Evolutionary conservation across 2,113 vertebrate genomes (phyloP).

Genomic region (Gavia stellata): DNA sequence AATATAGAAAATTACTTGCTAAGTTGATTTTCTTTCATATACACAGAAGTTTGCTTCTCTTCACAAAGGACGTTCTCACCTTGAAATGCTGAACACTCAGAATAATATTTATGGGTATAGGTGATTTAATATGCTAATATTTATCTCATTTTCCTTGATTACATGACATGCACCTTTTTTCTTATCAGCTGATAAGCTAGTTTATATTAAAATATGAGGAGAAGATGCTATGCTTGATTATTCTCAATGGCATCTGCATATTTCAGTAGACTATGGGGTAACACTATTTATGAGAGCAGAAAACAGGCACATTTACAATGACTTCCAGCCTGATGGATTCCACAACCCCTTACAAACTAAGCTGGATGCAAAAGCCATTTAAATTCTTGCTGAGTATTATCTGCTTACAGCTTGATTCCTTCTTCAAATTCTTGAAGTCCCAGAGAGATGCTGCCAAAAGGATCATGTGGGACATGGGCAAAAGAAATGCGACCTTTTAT

Average conservation of each 20-base stretch:
- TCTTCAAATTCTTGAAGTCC: not conserved
- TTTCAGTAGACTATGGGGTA: not conserved
- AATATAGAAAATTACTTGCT: not conserved
- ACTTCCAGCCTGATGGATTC: not conserved
- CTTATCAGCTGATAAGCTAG: constrained; percentile 45
- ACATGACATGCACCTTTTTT: constrained; percentile 42
- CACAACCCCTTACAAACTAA: not conserved
- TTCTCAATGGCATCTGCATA: constrained; percentile 43
- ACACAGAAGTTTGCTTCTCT: not conserved
- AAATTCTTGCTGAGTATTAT: not conserved
- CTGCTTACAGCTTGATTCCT: not conserved
- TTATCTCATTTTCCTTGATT: constrained; percentile 65
- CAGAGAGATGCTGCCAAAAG: not conserved
- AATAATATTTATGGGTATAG: not conserved
- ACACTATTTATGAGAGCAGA: not conserved
- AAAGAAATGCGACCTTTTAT: not conserved
- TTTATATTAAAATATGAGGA: constrained; percentile 61
- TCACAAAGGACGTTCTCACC: constrained; percentile 33
- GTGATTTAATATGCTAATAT: constrained; percentile 58
- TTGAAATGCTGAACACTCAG: not conserved
- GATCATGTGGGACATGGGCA: rapidly evolving
- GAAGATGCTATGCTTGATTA: constrained; percentile 59
- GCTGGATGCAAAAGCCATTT: not conserved
- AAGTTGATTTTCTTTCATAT: not conserved
- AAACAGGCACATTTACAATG: not conserved